Percentiles rank a stretch among this genome's conserved stretches.
Conservation (phyloP, 2,888 invertebrate species). For the Criorhina ranunculi region DNA sequence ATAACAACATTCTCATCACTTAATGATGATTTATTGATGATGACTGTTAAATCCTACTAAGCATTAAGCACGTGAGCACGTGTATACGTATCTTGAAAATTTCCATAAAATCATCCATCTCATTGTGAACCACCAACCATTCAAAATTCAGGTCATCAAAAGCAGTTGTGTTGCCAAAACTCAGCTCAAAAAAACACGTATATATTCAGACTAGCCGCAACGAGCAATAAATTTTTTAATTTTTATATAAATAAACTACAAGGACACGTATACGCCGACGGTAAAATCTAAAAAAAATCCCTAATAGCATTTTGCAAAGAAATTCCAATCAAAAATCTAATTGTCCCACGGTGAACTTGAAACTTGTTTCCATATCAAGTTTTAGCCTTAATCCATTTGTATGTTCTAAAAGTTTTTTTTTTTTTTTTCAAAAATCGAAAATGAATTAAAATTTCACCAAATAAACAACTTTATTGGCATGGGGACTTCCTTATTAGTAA, state of each 20-base stretch:
- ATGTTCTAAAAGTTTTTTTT: not conserved
- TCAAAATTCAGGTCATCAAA: slow-evolving; percentile 22
- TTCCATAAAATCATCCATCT: not conserved
- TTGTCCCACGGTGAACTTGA: not conserved
- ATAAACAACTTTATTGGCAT: slow-evolving; percentile 7
- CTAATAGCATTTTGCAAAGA: not conserved
- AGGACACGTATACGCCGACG: slow-evolving; percentile 18
- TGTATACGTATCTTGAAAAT: not conserved
- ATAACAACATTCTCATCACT: too few relatives aligned
- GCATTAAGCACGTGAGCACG: slow-evolving; percentile 14
- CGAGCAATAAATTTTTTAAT: not conserved
- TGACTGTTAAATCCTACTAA: too few relatives aligned
- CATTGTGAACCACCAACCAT: not conserved
- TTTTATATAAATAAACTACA: slow-evolving; percentile 17
- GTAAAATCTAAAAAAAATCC: slow-evolving; percentile 2
- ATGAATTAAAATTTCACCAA: not conserved
- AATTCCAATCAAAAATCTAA: not conserved
- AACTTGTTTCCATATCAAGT: slow-evolving; percentile 15
- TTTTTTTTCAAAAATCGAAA: slow-evolving; percentile 1
- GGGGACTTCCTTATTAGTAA: slow-evolving; percentile 21
- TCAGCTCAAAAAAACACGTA: slow-evolving; percentile 13
- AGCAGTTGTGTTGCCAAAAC: slow-evolving; percentile 14
- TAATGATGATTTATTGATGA: too few relatives aligned
- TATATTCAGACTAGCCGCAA: slow-evolving; percentile 10
- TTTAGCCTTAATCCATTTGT: not conserved